These are phyloP conservation scores for Prorops nasuta DNA, from an alignment of 1,140 invertebrate species.

Conservation along the genomic window DNA sequence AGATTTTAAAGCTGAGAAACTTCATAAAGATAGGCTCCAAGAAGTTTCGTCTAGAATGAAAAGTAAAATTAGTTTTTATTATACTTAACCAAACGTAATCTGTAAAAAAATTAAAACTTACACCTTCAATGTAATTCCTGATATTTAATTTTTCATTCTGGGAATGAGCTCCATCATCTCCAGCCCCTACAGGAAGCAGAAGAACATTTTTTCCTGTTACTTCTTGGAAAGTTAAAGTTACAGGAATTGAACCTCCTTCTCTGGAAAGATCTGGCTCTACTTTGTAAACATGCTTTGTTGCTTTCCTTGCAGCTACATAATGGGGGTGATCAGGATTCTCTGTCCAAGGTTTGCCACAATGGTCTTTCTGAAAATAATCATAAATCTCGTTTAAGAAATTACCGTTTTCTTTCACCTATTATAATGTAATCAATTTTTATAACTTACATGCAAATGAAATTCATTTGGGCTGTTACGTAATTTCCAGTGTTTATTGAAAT, in stretches of 20 bases:
- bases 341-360: slow-evolving; percentile 88
- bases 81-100: not conserved
- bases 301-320: slow-evolving; percentile 83
- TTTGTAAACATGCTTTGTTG: slow-evolving; percentile 86
- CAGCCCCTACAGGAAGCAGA: slow-evolving; percentile 85
- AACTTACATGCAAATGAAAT: not conserved
- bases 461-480: slow-evolving; percentile 81
- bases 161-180: slow-evolving; percentile 96
- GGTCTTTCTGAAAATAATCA: slow-evolving; percentile 26
- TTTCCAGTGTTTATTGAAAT: slow-evolving; percentile 70
- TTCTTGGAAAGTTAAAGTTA: slow-evolving; percentile 88
- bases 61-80: slow-evolving; percentile 14
- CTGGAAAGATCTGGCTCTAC: slow-evolving; percentile 92
- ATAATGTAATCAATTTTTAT: too few relatives aligned
- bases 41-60: slow-evolving; percentile 77
- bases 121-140: slow-evolving; percentile 91
- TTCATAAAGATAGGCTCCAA: slow-evolving; percentile 83
- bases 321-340: slow-evolving; percentile 90
- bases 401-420: too few relatives aligned
- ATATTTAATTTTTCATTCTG: slow-evolving; percentile 97
- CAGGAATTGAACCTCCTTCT: slow-evolving; percentile 94
- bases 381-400: too few relatives aligned
- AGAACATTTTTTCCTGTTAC: slow-evolving; percentile 91
- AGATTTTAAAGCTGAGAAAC: slow-evolving; percentile 65
- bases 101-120: slow-evolving; percentile 56